phyloP scores from a whole-genome alignment of 1,140 invertebrate genomes.

The Metaphire vulgaris region DNA sequence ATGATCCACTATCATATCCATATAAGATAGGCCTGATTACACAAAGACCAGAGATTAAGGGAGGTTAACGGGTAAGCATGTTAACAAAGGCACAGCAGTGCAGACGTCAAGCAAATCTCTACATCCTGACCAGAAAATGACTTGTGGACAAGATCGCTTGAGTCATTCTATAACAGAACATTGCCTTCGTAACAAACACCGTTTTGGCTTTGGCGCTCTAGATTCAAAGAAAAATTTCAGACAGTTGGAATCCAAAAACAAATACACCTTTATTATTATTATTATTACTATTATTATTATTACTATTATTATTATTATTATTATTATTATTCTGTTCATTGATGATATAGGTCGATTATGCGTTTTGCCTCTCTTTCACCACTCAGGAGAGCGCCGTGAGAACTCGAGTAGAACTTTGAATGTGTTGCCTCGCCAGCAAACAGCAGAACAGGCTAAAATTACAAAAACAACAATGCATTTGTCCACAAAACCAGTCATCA shows the following conservation, averaged over 20 bases:
- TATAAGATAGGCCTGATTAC: no score
- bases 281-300: not conserved
- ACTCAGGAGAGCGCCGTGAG: slow-evolving; percentile 83
- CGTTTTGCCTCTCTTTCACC: slow-evolving; percentile 74
- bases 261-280: not conserved
- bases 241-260: no score
- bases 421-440: slow-evolving; percentile 94
- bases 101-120: no score
- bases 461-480: no score
- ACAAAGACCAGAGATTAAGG: no score
- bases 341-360: slow-evolving; percentile 30
- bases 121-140: no score
- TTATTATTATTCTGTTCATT: not conserved
- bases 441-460: slow-evolving; percentile 64
- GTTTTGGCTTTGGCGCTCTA: not conserved
- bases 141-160: no score
- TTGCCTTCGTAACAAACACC: not conserved
- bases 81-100: no score
- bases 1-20: no score
- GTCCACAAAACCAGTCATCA: no score
- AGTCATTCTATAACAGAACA: no score
- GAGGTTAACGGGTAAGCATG: no score
- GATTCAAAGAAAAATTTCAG: not conserved
- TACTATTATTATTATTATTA: not conserved
- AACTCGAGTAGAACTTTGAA: slow-evolving; percentile 85